Evolutionary conservation across 2,888 invertebrate species (phyloP), one percentile per base, ranked within the genome.

Genomic region (Galerucella pusilla): DNA sequence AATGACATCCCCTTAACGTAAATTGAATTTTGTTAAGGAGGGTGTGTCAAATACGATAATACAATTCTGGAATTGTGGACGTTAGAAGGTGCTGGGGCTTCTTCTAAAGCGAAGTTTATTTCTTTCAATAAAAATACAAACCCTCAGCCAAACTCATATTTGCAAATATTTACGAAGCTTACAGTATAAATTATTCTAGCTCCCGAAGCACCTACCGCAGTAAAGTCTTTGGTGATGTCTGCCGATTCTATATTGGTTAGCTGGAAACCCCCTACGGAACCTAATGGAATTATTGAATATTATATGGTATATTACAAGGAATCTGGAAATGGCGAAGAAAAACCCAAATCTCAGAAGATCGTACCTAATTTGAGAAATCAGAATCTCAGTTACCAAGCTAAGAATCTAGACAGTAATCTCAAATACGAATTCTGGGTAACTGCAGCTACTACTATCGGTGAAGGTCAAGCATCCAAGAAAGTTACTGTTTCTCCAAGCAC

Each of bases 391-490:
- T 95, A 94, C 86, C 96, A 97, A 84, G 95, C 97, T 14, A 93
- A 93, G 42, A 94, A 94, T 80, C 88, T 98, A 82, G 94, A 94
- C 82, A 91, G 92, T 85, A 93, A 94, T 80, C 92, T 94, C 78
- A 93, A 95, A 74, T 97, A 97, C 85, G 96, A 96, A 87, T 97
- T 97, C 89, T 96, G 96, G 94, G 97, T 97, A 0, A 96, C 97
- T 5, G 97, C 97, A 59, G 96, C 95, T 77, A 98, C 97, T 0
- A 94, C 94, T 81, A 96, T 97, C 85, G 97, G 97, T 0, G 97
- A 97, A 90, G 97, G 98, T 60, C 95, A 96, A 86, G 93, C 94
- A 73, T 97, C 97, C 74, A 94, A 95, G 84, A 94, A 94, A 78
- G 96, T 96, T 67, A 92, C 93, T 5, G 93, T 96, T 82, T 94